These are phyloP conservation scores for Macrotrachela quadricornifera DNA, from an alignment of 1,140 invertebrate species.

Conservation along the genomic window DNA sequence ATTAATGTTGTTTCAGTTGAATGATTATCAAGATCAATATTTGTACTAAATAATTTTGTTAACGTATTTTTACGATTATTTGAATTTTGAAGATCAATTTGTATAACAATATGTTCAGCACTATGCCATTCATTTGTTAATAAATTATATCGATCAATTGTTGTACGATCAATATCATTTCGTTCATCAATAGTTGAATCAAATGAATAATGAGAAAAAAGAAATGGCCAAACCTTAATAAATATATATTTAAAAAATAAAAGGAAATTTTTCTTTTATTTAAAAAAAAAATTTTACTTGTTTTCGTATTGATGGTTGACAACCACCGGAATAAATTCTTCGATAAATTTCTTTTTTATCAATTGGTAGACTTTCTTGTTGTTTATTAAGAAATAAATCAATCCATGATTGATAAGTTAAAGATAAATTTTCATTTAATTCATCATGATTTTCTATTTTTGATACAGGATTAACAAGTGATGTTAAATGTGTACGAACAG, in stretches of 20 bases:
- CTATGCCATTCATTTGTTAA: constrained; percentile 4
- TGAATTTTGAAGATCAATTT: no score
- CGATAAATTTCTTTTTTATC: background rate
- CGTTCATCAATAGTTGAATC: constrained; percentile 26
- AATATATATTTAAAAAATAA: background rate
- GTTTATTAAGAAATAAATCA: background rate
- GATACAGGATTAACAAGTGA: constrained; percentile 47
- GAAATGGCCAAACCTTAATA: constrained; percentile 58
- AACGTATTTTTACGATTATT: no score
- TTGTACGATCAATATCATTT: constrained; percentile 1
- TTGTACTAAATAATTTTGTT: no score
- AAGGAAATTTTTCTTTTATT: background rate
- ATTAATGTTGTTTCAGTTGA: no score
- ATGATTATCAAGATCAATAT: no score
- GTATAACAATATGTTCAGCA: no score
- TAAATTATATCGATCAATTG: background rate
- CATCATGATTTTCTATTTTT: background rate
- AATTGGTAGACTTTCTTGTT: background rate
- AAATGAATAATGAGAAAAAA: constrained; percentile 64
- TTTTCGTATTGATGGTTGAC: background rate
- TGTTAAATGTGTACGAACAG: constrained; percentile 66
- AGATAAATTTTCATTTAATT: background rate
- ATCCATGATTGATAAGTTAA: constrained; percentile 12
- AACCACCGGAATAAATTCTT: constrained; percentile 3
- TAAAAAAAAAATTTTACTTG: background rate